Conservation (phyloP, 2,888 invertebrate species). For the Galerucella pusilla region DNA sequence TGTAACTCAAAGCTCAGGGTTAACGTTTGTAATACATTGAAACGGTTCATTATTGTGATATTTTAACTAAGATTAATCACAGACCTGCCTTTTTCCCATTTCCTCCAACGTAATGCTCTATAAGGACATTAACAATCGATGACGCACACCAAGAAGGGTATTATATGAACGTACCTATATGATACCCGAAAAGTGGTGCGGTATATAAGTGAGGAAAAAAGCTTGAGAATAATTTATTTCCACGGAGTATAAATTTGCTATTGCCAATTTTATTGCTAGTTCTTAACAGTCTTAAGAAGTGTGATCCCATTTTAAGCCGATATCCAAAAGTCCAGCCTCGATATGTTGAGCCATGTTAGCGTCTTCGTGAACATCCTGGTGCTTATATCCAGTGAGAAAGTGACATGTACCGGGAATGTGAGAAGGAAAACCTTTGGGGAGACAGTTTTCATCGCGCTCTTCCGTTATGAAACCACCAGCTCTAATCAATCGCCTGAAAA, state of each 20-base stretch:
- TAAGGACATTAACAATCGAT: no score
- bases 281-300: conserved; percentile 35
- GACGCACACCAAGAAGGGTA: no score
- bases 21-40: no score
- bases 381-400: conserved; percentile 83
- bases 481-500: conserved; percentile 78
- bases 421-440: conserved; percentile 87
- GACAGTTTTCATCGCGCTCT: conserved; percentile 78
- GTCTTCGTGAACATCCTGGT: conserved; percentile 73
- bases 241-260: conserved; percentile 10
- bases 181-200: conserved; percentile 16
- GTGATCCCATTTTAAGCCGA: conserved; percentile 65
- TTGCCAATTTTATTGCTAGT: conserved; percentile 36
- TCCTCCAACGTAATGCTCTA: no score
- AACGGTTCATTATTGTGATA: no score
- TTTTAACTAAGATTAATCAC: no score
- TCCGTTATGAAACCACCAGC: conserved; percentile 83
- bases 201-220: conserved; percentile 12
- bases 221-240: conserved; percentile 16
- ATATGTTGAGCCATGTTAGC: conserved; percentile 76
- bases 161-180: background rate
- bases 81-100: no score
- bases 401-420: conserved; percentile 85
- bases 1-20: no score
- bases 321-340: conserved; percentile 73